Percentiles rank a stretch among this genome's conserved stretches.
phyloP scores from a whole-genome alignment of 2,797 vertebrate genomes.

The Lophura swinhoii region DNA sequence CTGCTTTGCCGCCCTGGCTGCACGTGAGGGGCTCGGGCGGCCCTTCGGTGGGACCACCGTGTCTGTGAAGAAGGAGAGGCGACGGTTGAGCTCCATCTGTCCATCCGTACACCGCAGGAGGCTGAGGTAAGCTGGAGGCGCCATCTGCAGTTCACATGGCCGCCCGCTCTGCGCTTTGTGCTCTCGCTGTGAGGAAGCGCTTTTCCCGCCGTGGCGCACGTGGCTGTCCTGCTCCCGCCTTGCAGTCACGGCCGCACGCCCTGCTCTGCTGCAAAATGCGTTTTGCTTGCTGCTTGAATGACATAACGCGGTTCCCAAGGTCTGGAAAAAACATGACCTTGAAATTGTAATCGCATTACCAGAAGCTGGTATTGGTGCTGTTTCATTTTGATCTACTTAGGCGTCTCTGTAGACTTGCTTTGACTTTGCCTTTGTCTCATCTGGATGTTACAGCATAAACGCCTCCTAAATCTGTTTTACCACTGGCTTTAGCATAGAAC shows the following conservation, averaged over 20 bases:
- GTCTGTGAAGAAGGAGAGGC: background rate
- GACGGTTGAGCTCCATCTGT: accelerated
- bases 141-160: background rate
- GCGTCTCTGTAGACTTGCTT: background rate
- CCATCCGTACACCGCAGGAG: accelerated
- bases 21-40: too few species aligned
- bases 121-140: background rate
- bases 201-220: background rate
- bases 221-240: background rate
- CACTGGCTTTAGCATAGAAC: background rate
- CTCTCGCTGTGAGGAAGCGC: background rate
- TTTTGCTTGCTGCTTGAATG: background rate
- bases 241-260: accelerated
- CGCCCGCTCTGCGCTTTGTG: background rate
- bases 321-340: background rate
- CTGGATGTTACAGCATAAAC: background rate
- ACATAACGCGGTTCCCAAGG: background rate
- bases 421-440: background rate
- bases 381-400: background rate
- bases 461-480: background rate
- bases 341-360: constrained; percentile 47
- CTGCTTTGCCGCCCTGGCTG: too few species aligned
- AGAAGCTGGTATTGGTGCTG: background rate
- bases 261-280: background rate
- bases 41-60: too few species aligned